Base-by-base conservation (phyloP, 1,140 invertebrate genomes). In the Helicoverpa zea region DNA sequence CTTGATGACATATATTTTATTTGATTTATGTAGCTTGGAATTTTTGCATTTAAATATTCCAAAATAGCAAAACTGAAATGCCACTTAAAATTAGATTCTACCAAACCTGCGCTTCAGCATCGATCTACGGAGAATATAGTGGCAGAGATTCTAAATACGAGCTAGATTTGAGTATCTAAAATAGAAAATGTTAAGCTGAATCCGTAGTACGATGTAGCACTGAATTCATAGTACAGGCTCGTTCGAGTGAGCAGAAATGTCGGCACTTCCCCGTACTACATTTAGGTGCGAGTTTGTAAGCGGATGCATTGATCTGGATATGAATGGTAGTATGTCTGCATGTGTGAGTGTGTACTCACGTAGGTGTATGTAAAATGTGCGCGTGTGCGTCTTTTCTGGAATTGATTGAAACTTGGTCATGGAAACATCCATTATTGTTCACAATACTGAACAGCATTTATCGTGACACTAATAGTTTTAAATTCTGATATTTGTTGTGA, bases 341-440 rank as follows among this genome's bases (percentile, higher is more conserved):
- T 51, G 70, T 43, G 70, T 56, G 64, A 30, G 61, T n/a, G 61
- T 29, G 29, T 59, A 14, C 11, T 14, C 47, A 7, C 30, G 18
- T 52, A 29, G 11, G 47, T 14, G 47, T 10, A 66, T 66, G 63
- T 59, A 29, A 66, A n/a, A 16, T 12, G 66, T 52, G 29, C 47
- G 18, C 12, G 49, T 54, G 47, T 70, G 47, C 49, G 64, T 52
- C 66, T 70, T n/a, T 70, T 70, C 66, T 54, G 66, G 52, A 52
- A 52, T 68, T 68, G 43, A 68, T 52, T 70, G 47, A 70, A 70
- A 52, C 66, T 70, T 70, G 66, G 66, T 70, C 47, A 70, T 70
- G 66, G 66, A 70, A 70, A 70, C 23, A n/a, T 23, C 5, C 4
- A 54, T 70, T 29, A 70, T 70, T 70, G 49, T 52, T 16, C 23